phyloP scores from a whole-genome alignment of 2,797 vertebrate species.

The Numenius phaeopus region DNA sequence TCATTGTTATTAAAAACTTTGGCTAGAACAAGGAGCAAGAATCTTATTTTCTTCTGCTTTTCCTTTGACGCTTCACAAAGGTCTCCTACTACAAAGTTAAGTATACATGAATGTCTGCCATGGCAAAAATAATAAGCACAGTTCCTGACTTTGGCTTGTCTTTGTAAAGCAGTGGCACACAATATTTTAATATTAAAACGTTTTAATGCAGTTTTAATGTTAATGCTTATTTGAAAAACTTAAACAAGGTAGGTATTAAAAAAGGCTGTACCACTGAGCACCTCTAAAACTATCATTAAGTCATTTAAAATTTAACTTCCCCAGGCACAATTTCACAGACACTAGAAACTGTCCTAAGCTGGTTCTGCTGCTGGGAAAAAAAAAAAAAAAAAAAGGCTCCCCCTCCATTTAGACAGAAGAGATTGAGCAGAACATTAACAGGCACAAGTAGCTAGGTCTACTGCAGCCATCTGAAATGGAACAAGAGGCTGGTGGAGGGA shows the following conservation, averaged over 20 bases:
- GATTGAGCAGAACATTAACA: neutral
- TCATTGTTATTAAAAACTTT: neutral
- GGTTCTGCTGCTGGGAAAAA: neutral
- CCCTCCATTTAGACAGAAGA: neutral
- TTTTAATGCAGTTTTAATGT: neutral
- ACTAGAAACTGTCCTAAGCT: neutral
- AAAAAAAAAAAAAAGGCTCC: neutral
- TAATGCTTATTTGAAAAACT: neutral
- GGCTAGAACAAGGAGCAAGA: neutral
- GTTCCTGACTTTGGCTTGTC: neutral
- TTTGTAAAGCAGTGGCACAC: neutral
- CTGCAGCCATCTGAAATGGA: neutral
- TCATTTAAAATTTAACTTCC: neutral
- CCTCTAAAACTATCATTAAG: neutral
- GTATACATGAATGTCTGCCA: neutral
- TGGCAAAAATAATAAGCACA: neutral
- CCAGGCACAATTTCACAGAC: neutral
- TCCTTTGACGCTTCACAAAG: neutral
- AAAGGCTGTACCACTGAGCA: neutral
- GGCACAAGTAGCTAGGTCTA: neutral
- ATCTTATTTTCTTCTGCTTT: slow-evolving; percentile 12
- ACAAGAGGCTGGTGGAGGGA: neutral
- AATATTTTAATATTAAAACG: neutral
- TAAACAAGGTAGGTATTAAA: neutral
- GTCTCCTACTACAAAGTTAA: neutral